Conservation (phyloP, 2,797 vertebrate species). For the Chlorospingus semifuscus region DNA sequence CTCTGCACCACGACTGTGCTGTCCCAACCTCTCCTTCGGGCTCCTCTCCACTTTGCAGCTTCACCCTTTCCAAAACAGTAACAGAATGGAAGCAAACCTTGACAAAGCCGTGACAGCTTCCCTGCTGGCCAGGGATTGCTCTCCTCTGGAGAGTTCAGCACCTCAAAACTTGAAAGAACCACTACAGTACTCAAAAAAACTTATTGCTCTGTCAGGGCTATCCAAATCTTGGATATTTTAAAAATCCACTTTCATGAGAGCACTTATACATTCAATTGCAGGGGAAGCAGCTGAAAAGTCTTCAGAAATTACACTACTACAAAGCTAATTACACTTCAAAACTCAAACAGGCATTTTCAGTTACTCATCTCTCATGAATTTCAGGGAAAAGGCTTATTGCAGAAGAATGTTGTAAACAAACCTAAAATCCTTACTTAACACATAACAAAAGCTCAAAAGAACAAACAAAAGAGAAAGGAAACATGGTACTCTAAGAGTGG, state of each 20-base stretch:
- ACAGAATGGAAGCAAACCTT: not conserved
- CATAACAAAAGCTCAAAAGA: not conserved
- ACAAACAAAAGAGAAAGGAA: not conserved
- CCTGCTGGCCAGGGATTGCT: not conserved
- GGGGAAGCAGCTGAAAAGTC: not conserved
- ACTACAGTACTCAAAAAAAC: not conserved
- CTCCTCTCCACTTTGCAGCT: not conserved
- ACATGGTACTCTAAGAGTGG: not conserved
- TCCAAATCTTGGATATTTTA: not conserved
- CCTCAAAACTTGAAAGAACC: not conserved
- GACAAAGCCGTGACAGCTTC: not conserved
- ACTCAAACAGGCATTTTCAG: not conserved
- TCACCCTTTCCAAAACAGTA: not conserved
- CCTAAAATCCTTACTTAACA: too few relatives aligned
- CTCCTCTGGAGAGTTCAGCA: not conserved
- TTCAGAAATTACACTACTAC: not conserved
- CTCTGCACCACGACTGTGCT: not conserved
- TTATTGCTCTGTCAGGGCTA: not conserved
- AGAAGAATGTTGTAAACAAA: slow-evolving; percentile 24
- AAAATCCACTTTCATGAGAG: not conserved
- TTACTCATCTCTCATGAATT: slow-evolving; percentile 22
- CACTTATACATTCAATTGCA: not conserved
- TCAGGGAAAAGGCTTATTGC: not conserved
- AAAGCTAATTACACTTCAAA: not conserved
- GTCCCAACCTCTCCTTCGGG: not conserved